Conservation (phyloP, 1,140 invertebrate genomes). For the Drosophila repleta region DNA sequence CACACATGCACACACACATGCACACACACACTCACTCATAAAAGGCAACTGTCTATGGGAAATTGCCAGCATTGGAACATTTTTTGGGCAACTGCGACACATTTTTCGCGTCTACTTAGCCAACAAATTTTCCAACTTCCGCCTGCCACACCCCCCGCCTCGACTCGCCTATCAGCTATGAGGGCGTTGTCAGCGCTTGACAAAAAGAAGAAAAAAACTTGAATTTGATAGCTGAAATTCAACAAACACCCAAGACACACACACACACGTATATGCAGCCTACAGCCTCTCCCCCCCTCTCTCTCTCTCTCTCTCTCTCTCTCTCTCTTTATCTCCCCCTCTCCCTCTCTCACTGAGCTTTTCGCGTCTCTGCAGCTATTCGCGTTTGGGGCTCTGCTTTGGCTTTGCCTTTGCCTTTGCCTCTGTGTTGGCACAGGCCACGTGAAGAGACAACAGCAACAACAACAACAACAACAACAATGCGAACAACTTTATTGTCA, state of each 20-base stretch:
- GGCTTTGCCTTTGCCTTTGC: neutral
- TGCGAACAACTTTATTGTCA: neutral
- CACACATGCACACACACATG: slow-evolving; percentile 8
- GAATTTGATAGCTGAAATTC: slow-evolving; percentile 48
- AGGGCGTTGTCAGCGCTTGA: slow-evolving; percentile 20
- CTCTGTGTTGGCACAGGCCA: slow-evolving; percentile 12
- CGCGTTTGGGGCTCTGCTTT: neutral
- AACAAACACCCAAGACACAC: slow-evolving; percentile 22
- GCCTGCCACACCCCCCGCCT: neutral
- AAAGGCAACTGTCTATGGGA: neutral
- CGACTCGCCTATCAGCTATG: neutral
- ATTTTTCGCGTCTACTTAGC: slow-evolving; percentile 8
- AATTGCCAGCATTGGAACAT: neutral
- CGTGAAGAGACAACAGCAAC: slow-evolving; percentile 11
- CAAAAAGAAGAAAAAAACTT: slow-evolving; percentile 38
- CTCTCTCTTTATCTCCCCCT: neutral
- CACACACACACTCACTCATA: slow-evolving; percentile 8
- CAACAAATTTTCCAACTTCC: slow-evolving; percentile 2
- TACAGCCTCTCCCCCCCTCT: neutral
- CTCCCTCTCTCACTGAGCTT: slow-evolving; percentile 7
- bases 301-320: neutral
- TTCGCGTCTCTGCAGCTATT: neutral
- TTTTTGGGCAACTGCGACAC: slow-evolving; percentile 5
- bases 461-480: slow-evolving; percentile 25
- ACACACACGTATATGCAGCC: neutral